These are phyloP conservation scores for Cryptophagus acutangulus DNA, from an alignment of 2,888 invertebrate genomes.

Conservation along the genomic window DNA sequence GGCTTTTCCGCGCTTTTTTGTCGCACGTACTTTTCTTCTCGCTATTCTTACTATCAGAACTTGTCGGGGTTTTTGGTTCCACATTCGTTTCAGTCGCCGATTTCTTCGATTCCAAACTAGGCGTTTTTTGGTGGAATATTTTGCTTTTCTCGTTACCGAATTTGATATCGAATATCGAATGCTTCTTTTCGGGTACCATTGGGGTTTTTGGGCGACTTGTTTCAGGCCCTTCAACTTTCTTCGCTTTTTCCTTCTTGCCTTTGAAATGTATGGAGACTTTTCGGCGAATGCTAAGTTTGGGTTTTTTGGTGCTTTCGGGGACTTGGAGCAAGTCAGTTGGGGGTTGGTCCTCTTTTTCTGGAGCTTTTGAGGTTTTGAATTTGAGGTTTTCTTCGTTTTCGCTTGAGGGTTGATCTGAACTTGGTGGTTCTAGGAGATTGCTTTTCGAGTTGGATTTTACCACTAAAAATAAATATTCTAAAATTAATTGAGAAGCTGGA, in stretches of 20 bases:
- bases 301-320: constrained; percentile 14
- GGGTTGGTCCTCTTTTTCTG: constrained; percentile 19
- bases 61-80: constrained; percentile 39
- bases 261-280: constrained; percentile 50
- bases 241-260: constrained; percentile 41
- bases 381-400: constrained; percentile 44
- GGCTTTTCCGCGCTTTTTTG: constrained; percentile 39
- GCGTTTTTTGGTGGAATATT: constrained; percentile 41
- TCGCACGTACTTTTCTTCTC: constrained; percentile 23
- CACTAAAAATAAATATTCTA: no score
- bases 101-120: constrained; percentile 38
- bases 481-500: no score
- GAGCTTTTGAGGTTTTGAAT: constrained; percentile 28
- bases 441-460: constrained; percentile 24
- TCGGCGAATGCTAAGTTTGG: constrained; percentile 41
- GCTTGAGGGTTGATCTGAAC: constrained; percentile 31
- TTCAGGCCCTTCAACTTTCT: constrained; percentile 14
- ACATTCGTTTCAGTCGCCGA: constrained; percentile 30
- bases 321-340: constrained; percentile 13
- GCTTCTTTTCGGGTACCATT: constrained; percentile 27
- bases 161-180: constrained; percentile 37
- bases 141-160: constrained; percentile 21
- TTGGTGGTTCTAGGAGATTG: constrained; percentile 42
- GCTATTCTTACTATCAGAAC: constrained; percentile 30
- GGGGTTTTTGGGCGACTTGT: constrained; percentile 21